phyloP scores from a whole-genome alignment of 2,888 invertebrate species.

The Bursaphelenchus okinawaensis region DNA sequence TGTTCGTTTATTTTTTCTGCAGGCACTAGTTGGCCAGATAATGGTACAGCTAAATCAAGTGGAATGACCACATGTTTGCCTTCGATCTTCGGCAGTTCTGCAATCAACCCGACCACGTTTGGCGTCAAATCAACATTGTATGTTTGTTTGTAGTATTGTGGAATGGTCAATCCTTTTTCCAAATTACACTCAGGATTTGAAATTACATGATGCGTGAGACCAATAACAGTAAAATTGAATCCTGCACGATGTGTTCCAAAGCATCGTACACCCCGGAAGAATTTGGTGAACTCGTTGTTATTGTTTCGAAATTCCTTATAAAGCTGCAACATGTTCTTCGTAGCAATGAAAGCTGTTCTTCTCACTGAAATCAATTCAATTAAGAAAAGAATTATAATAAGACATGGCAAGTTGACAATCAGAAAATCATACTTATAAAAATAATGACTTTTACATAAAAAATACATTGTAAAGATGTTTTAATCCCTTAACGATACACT shows the following conservation, averaged over 20 bases:
- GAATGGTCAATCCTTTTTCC: constrained; percentile 9
- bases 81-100: not conserved
- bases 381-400: not conserved
- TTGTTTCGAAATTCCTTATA: not conserved
- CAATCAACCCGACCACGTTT: constrained; percentile 13
- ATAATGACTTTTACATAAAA: too few species aligned
- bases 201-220: constrained; percentile 10
- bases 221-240: constrained; percentile 15
- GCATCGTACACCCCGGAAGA: constrained; percentile 23
- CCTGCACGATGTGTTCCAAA: constrained; percentile 17
- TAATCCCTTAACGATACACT: not conserved
- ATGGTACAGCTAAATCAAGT: not conserved
- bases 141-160: constrained; percentile 13
- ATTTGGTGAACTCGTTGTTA: not conserved
- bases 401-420: not conserved
- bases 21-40: constrained; percentile 29
- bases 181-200: not conserved
- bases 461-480: constrained; percentile 6
- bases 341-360: constrained; percentile 9
- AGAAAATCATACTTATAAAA: too few species aligned
- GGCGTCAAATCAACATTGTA: not conserved
- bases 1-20: constrained; percentile 27
- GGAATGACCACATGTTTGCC: not conserved
- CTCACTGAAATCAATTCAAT: constrained; percentile 6
- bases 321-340: not conserved